phyloP scores from a whole-genome alignment of 2,113 vertebrate species.

The Nerophis lumbriciformis region DNA sequence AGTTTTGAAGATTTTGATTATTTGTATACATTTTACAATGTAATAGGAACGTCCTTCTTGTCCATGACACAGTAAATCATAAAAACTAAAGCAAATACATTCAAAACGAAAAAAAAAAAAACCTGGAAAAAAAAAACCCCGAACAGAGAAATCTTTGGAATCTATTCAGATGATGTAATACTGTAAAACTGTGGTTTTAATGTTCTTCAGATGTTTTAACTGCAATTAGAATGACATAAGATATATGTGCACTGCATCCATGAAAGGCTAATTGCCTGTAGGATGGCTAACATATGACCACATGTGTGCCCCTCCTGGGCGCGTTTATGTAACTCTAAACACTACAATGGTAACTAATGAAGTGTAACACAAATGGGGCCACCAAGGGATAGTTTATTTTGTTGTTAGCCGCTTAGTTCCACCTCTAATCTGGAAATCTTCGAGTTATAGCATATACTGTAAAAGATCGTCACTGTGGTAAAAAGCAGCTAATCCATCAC shows the following conservation, averaged over 20 bases:
- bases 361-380: conserved; percentile 18
- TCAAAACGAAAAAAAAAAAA: not conserved
- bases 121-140: not conserved
- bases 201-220: conserved; percentile 7
- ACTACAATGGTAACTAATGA: conserved; percentile 26
- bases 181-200: not conserved
- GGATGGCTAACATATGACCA: conserved; percentile 35
- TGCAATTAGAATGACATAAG: not conserved
- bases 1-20: too few species aligned
- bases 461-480: not conserved
- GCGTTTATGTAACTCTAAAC: conserved; percentile 41
- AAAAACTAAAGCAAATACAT: not conserved
- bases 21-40: too few species aligned
- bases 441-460: not conserved
- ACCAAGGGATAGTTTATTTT: conserved; percentile 20
- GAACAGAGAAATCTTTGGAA: too few species aligned
- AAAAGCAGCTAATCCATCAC: conserved; percentile 28
- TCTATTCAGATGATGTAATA: not conserved
- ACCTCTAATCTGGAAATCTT: not conserved
- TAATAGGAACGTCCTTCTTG: too few species aligned
- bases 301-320: not conserved
- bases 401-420: not conserved
- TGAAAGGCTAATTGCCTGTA: conserved; percentile 23
- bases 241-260: conserved; percentile 17
- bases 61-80: not conserved